phyloP scores from a whole-genome alignment of 2,888 invertebrate genomes.

The Tenodera sinensis region DNA sequence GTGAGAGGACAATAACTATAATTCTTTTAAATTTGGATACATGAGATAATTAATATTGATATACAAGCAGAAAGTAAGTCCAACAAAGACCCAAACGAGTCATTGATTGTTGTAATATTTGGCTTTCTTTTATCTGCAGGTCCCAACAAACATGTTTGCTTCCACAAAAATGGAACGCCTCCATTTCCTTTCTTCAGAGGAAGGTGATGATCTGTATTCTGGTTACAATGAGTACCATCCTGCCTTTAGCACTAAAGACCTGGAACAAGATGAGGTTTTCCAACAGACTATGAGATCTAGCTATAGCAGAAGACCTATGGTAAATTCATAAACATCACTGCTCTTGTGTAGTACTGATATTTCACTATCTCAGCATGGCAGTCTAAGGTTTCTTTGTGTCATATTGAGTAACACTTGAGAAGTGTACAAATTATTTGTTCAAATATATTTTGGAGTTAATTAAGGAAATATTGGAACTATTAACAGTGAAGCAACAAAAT shows the following conservation, averaged over 20 bases:
- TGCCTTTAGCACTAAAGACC: constrained; percentile 61
- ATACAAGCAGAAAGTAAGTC: too few species aligned
- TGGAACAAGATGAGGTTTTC: constrained; percentile 69
- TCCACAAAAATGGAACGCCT: not conserved
- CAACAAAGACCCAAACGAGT: too few species aligned
- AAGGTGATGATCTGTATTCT: constrained; percentile 61
- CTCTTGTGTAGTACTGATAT: not conserved
- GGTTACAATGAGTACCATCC: constrained; percentile 67
- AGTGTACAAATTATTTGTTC: too few species aligned
- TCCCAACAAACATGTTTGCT: not conserved
- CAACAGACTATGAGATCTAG: constrained; percentile 74
- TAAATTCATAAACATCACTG: constrained; percentile 42
- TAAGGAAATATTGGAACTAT: too few species aligned
- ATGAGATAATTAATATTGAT: too few species aligned
- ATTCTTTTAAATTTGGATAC: too few species aligned
- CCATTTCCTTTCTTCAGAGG: not conserved
- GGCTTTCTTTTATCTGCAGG: not conserved
- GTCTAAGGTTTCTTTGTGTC: too few species aligned
- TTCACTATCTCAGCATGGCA: too few species aligned
- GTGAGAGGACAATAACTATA: too few species aligned
- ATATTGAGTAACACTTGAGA: too few species aligned
- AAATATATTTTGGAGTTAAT: too few species aligned
- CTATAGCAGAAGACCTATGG: constrained; percentile 65
- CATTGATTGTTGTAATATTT: not conserved
- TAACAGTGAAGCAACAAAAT: too few species aligned